Evolutionary conservation across 2,113 vertebrate genomes (phyloP).

Genomic region (Acanthochromis polyacanthus): DNA sequence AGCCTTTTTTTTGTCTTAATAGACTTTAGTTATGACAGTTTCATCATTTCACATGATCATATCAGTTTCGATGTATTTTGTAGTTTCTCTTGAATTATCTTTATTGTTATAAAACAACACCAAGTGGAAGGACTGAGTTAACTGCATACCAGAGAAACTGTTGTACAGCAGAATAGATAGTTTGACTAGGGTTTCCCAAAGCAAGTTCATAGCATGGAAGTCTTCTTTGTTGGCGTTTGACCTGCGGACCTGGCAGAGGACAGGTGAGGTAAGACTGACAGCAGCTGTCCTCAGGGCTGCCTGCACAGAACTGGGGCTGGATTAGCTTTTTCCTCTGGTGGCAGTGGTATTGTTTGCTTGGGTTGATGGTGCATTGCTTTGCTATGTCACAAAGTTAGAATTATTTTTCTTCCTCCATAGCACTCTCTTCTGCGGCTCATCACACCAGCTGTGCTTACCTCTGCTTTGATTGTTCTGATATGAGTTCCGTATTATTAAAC

Average conservation of each 20-base stretch:
- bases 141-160: neutral
- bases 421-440: conserved; percentile 24
- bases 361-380: conserved; percentile 41
- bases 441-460: neutral
- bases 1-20: neutral
- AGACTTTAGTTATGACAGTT: neutral
- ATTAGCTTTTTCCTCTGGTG: conserved; percentile 58
- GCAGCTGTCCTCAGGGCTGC: conserved; percentile 11
- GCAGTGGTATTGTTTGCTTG: conserved; percentile 57
- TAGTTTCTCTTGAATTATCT: neutral
- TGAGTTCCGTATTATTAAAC: neutral
- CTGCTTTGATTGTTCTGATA: conserved; percentile 16
- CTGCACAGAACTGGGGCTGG: conserved; percentile 43
- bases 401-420: conserved; percentile 21
- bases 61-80: conserved; percentile 8
- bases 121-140: conserved; percentile 16
- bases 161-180: conserved; percentile 16
- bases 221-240: conserved; percentile 70
- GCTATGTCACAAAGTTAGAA: conserved; percentile 24
- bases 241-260: conserved; percentile 68
- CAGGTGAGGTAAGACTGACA: conserved; percentile 78
- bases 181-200: conserved; percentile 52
- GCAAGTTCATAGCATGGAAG: conserved; percentile 48
- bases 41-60: neutral
- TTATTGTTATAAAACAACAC: conserved; percentile 13